Conservation (phyloP, 2,113 vertebrate species). For the human (Homo sapiens) region DNA sequence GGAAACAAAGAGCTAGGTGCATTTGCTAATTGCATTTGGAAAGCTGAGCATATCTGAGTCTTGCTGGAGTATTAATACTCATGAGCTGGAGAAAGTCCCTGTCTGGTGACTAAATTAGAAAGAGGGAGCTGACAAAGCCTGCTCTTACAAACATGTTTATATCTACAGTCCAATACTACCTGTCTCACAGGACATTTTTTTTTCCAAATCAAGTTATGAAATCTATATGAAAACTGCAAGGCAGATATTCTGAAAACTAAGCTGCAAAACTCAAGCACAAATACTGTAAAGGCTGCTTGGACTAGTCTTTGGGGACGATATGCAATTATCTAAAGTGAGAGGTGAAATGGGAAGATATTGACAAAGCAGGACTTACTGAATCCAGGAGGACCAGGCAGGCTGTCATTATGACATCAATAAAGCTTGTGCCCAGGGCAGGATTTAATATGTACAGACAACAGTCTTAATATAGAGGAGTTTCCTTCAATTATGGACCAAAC, state of each 20-base stretch:
- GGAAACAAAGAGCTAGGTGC: neutral
- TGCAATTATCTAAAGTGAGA: slow-evolving; percentile 60
- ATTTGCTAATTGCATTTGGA: neutral
- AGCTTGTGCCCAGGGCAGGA: slow-evolving; percentile 37
- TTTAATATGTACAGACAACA: slow-evolving; percentile 50
- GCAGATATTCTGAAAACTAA: neutral
- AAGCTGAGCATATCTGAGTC: neutral
- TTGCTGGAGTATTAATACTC: neutral
- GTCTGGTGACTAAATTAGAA: neutral
- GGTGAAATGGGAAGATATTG: slow-evolving; percentile 27
- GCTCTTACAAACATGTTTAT: neutral
- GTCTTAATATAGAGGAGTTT: slow-evolving; percentile 41
- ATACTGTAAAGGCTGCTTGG: neutral
- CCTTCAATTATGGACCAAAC: slow-evolving; percentile 29
- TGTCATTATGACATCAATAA: slow-evolving; percentile 19
- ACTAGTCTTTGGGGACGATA: neutral
- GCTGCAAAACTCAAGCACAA: slow-evolving; percentile 11
- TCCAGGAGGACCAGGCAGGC: slow-evolving; percentile 44
- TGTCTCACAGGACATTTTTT: neutral
- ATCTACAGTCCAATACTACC: neutral
- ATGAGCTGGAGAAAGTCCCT: neutral
- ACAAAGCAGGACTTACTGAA: slow-evolving; percentile 51
- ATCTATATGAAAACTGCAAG: slow-evolving; percentile 31
- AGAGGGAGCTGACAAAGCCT: neutral
- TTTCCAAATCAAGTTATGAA: slow-evolving; percentile 56